Evolutionary conservation across 2,113 vertebrate genomes (phyloP), one percentile per base, ranked within the genome.

Genomic region (Epinephelus moara): DNA sequence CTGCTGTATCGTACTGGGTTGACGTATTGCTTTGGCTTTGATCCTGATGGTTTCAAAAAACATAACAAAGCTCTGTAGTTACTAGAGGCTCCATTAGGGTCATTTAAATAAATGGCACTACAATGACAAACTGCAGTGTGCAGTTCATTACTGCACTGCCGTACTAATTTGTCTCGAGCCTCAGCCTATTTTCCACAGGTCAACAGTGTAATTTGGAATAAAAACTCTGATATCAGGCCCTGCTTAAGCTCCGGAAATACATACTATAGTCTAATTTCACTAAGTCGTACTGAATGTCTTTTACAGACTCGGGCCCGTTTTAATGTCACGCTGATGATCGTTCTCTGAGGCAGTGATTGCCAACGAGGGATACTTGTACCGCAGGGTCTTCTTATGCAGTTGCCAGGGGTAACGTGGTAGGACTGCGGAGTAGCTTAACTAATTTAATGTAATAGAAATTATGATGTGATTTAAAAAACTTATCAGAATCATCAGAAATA

Each of bases 61-160:
- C 27, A 60, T 8, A 78, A 63, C 17, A 53, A 79, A 80, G 37
- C 57, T 25, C 4, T 21, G 52, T 52, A 53, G 63, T 80, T 77
- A 75, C 77, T 23, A 37, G 47, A 49, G 14, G 68, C 45, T 89
- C 77, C 47, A 77, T 85, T 90, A 88, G 69, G 67, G 53, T 56
- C 79, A 69, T 59, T 69, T 72, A 30, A 85, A 92, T 67, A 82
- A 78, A 85, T 30, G 25, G 6, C 57, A 57, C 40, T 27, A 52
- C 23, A 53, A 61, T 88, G 76, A 82, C 53, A 82, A 82, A 78
- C 56, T 80, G 72, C 75, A 81, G 37, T 13, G 14, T 30, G 64
- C 17, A 6, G 75, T 60, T 80, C 59, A 74, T 84, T 42, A 66
- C 66, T 72, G 64, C 59, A 6, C 70, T 53, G 61, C 18, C 12